Evolutionary conservation across 1,140 invertebrate species (phyloP), one percentile per base, ranked within the genome.

Genomic region (Drosophila burlai): DNA sequence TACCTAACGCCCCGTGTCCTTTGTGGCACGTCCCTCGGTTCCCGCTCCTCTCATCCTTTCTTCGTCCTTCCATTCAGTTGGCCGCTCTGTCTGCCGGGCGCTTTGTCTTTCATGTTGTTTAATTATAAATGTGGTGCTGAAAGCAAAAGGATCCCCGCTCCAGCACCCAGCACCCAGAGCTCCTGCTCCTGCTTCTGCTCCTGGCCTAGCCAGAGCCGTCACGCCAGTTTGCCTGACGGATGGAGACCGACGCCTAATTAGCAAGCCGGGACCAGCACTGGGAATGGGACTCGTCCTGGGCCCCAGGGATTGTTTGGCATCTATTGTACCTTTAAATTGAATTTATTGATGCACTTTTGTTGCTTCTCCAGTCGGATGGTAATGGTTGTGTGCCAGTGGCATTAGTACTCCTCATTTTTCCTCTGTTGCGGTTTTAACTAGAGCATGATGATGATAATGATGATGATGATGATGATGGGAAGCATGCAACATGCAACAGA

Each of bases 81-180:
- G 24, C 50, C n/a, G 21, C 34, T 42, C 31, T 50, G 64, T 58
- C 64, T 59, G 55, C 57, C 38, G 67, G 66, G 61, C 76, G 80
- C 85, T 89, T 84, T 89, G 85, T 89, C 81, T 90, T 89, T 90
- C 86, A 81, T 89, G 85, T 90, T 89, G 84, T 90, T 89, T 89
- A 89, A 89, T 89, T 89, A 89, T 89, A 90, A 90, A 89, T 89
- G 85, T 79, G 78, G 71, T 65, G 78, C 72, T 89, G 78, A 89
- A 87, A 89, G 84, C 85, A 79, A 72, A 79, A 79, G 77, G 64
- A 24, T 46, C 50, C 58, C 36, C 31, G 18, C 21, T 34, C n/a
- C 11, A 11, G 11, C 34, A 1, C 0, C 11, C 34, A 36, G n/a
- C 43, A 24, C 2, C 54, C 15, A 24, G 24, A 24, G 24, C 24